Evolutionary conservation across 2,113 vertebrate genomes (phyloP).

Genomic region (Eolophus roseicapilla): DNA sequence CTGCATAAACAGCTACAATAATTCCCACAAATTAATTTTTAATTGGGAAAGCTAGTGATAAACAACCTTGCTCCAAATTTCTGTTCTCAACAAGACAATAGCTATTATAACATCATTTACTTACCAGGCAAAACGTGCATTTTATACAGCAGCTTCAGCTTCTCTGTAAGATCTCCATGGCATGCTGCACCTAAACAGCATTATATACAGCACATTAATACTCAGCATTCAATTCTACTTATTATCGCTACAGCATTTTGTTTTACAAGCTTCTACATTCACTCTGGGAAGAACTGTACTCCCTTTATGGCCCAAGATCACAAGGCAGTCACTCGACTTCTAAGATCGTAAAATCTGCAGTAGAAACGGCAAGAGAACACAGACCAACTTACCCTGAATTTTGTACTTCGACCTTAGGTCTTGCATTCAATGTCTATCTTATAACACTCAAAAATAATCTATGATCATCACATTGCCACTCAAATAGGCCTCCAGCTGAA

Average conservation of each 20-base stretch:
- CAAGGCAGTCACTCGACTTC: neutral
- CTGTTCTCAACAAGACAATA: neutral
- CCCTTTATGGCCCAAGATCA: neutral
- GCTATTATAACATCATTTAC: slow-evolving; percentile 16
- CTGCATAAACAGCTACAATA: neutral
- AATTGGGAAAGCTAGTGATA: neutral
- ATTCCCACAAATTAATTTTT: neutral
- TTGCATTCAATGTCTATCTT: neutral
- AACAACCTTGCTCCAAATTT: neutral
- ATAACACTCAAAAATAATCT: neutral
- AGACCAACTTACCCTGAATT: neutral
- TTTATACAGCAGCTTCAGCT: slow-evolving; percentile 93
- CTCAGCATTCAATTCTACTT: neutral
- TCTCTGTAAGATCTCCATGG: slow-evolving; percentile 93
- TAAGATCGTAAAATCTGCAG: neutral
- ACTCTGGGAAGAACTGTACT: neutral
- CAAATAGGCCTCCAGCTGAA: neutral
- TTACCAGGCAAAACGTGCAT: slow-evolving; percentile 94
- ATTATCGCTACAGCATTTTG: neutral
- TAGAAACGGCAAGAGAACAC: neutral
- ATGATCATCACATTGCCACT: neutral
- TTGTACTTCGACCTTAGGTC: neutral
- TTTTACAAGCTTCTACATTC: neutral
- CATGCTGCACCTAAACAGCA: slow-evolving; percentile 84
- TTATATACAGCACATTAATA: neutral